A percentile compares a stretch with the other conserved stretches of the same genome.
phyloP scores from a whole-genome alignment of 1,140 invertebrate species.

The Akabosia matsudoensis region DNA sequence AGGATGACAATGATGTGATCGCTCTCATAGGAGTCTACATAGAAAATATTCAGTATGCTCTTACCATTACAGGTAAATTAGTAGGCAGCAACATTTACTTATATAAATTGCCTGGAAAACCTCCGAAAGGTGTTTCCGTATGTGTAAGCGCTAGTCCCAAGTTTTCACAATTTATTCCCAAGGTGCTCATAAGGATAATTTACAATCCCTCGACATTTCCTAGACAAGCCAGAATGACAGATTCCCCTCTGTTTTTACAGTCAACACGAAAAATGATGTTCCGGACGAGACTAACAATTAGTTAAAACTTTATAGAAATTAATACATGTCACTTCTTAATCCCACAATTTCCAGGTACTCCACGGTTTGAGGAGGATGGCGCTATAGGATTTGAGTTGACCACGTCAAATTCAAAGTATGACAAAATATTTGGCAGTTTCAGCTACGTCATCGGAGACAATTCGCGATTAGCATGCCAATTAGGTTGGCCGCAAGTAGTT shows the following conservation, averaged over 20 bases:
- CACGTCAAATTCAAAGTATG: slow-evolving; percentile 43
- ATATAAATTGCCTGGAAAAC: not conserved
- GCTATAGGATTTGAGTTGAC: slow-evolving; percentile 44
- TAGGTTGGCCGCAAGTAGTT: slow-evolving; percentile 41
- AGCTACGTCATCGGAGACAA: slow-evolving; percentile 44
- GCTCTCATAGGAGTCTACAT: slow-evolving; percentile 41
- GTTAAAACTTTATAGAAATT: too few species aligned
- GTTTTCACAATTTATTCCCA: too few species aligned
- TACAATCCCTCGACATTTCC: too few species aligned
- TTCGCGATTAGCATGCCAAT: slow-evolving; percentile 24
- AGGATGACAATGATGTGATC: slow-evolving; percentile 42
- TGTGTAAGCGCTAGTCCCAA: too few species aligned
- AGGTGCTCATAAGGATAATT: too few species aligned
- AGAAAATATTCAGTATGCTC: slow-evolving; percentile 40
- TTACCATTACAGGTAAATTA: slow-evolving; percentile 42
- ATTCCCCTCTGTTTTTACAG: too few species aligned
- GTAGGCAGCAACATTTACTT: not conserved
- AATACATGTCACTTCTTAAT: too few species aligned
- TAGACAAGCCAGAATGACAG: too few species aligned
- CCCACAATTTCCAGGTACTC: slow-evolving; percentile 42
- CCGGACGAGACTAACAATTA: too few species aligned
- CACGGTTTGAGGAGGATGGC: slow-evolving; percentile 44
- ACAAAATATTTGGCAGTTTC: slow-evolving; percentile 47
- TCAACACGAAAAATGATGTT: too few species aligned
- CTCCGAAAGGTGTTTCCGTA: too few species aligned